phyloP scores from a whole-genome alignment of 1,140 invertebrate species.

The Lepidotrigona ventralis region DNA sequence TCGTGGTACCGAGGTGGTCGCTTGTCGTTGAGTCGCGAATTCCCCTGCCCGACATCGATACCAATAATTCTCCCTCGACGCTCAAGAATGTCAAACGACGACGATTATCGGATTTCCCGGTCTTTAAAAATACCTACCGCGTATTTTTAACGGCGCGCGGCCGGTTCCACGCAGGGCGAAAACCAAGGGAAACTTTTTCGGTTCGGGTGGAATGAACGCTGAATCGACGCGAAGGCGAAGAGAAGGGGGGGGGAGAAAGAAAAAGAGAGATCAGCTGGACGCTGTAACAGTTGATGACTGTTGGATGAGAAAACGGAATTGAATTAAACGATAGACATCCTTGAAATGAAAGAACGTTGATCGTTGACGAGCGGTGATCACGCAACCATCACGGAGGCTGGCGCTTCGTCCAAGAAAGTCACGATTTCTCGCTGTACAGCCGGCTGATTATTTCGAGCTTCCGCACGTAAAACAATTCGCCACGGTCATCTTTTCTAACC shows the following conservation, averaged over 20 bases:
- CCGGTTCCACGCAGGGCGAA: no score
- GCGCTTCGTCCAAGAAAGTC: conserved; percentile 11
- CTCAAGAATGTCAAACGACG: conserved; percentile 35
- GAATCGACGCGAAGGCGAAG: not conserved
- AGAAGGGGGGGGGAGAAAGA: not conserved
- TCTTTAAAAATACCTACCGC: not conserved
- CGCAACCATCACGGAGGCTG: not conserved
- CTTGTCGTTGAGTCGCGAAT: conserved; percentile 37
- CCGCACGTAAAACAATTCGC: conserved; percentile 13
- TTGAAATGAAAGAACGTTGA: not conserved
- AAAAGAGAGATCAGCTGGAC: not conserved
- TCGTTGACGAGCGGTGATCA: not conserved
- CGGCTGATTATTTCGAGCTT: conserved; percentile 35
- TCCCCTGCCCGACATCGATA: conserved; percentile 31
- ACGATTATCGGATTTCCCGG: conserved; percentile 17
- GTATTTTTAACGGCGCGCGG: not conserved
- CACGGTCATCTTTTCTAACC: not conserved
- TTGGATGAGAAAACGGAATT: not conserved
- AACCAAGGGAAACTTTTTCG: not conserved
- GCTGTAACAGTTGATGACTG: not conserved
- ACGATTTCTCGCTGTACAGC: not conserved
- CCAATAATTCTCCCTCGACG: conserved; percentile 12
- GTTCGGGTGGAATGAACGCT: conserved; percentile 3
- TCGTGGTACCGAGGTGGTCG: conserved; percentile 19
- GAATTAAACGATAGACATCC: not conserved